Evolutionary conservation across 2,797 vertebrate species (phyloP), one percentile per base, ranked within the genome.

Genomic region (Muscicapa striata): DNA sequence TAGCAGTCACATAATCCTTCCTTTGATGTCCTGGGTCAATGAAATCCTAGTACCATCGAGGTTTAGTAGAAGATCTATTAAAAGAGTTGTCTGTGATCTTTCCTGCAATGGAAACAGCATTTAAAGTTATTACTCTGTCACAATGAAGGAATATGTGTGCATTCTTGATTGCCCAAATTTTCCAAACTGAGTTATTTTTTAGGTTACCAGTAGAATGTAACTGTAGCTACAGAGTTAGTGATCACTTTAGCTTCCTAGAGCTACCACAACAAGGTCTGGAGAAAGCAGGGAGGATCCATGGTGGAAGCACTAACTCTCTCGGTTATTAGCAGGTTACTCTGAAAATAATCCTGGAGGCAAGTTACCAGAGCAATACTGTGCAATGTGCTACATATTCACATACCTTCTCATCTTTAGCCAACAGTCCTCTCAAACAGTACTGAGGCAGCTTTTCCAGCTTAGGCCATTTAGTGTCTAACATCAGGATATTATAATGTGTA

Each of bases 21-120:
- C 91, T 97, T 96, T 97, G 97, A 97, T 96, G 96, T 98, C 93
- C 86, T 78, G 92, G 95, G 94, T 98, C 97, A 97, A 18, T 80
- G 91, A 72, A 87, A 96, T 95, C 90, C 91, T 94, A 97, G 93
- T 86, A 97, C 94, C 90, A 95, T 43, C 66, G 8, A 62, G 63
- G 74, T 82, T 96, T 88, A 77, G 89, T 80, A 95, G 95, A 38
- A 97, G 96, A 95, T 78, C 91, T 45, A 95, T 93, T 97, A 95
- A 95, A 90, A 97, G 80, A 91, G 63, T 87, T 96, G 64, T 75
- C 95, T 97, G 96, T 97, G 95, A 95, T 97, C 97, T 97, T 95
- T 93, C 97, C 97, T 98, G 97, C 92, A 97, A 97, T 1, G 77
- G 95, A 97, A 98, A 98, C 79, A 97, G 94, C 91, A 93, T 79